Evolutionary conservation across 1,140 invertebrate species (phyloP), one percentile per base, ranked within the genome.

Genomic region (Delia radicum): DNA sequence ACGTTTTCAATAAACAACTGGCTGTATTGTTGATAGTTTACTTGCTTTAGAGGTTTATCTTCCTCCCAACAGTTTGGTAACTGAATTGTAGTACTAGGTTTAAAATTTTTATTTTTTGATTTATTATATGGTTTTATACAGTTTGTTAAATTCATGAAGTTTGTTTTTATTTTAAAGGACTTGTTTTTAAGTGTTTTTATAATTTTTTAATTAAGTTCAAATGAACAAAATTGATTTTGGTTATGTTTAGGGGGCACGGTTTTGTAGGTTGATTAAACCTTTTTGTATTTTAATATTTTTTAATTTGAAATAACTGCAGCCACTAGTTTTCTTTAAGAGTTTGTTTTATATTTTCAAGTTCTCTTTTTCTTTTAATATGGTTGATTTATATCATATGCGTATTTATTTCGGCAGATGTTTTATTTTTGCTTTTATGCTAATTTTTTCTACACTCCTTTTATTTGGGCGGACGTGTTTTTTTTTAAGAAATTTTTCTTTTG

Each of bases 91-190:
- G 24, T 21, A 55, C 18, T 21, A 33, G 72, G 73, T 55, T 74
- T 78, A 62, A 73, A 63, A 76, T 74, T 76, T 77, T 77, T 77
- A 77, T 78, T 78, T 78, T 78, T 78, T 74, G 74, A 75, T 78
- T 78, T 78, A 75, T 74, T 78, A 72, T 76, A 75, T 48, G 65
- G 69, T 67, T 76, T 77, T 74, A 77, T 69, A 24, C 29, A 33
- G 31, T 18, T 79, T 79, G 76, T 62, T 75, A 79, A 79, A 79
- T 79, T 79, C 78, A 79, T 79, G 76, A 79, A 79, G 78, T 79
- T 79, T 77, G 76, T 48, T 78, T 78, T 73, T 62, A 7, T 73
- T 75, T 28, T 72, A 28, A 61, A 48, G 46, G 55, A 37, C 63
- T 61, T 62, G 26, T 62, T n/a, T 62, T 28, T 27, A n/a, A 28